Base-by-base conservation (phyloP, 2,797 vertebrate genomes). In the Catostomus latipinnis region DNA sequence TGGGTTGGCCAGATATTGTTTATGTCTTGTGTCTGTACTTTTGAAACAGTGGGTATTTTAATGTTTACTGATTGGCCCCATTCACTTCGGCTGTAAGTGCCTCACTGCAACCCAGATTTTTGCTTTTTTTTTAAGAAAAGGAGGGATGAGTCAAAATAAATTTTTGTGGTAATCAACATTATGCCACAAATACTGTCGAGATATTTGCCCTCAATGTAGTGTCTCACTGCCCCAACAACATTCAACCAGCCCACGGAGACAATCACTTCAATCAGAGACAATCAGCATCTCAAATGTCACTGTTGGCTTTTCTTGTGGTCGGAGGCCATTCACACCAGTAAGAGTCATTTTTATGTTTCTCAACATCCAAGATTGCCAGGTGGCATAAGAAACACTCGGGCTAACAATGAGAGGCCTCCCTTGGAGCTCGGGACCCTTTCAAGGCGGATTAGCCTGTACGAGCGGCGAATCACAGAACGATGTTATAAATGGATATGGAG, bases 271-370 rank as follows among this genome's bases (percentile, higher is more conserved):
- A 4, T 34, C 34, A 34, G 34, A 34, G 34, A 34, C 34, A 34
- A 34, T 34, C 85, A 87, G 87, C 88, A 81, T 91, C 89, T 93
- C 90, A 82, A 82, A 90, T 93, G 85, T 90, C 93, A 81, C 88
- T 5, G 76, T 43, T 49, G 50, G 88, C 85, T 87, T 61, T 87
- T 91, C 89, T 91, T 91, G 89, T 90, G 91, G 89, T 90, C 75
- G 1, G 4, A 76, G 74, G 84, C 83, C 89, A 84, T 91, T 92
- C 88, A 88, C 87, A 86, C 90, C 90, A 90, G 88, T 90, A 89
- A 85, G 90, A 90, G 88, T 87, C 90, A 88, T 90, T 85, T 88
- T 88, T 84, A 81, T 80, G 8, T 87, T 81, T 84, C 84, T 83
- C 75, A 70, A 76, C 83, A 83, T 84, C 83, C 65, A 84, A 86